phyloP scores from a whole-genome alignment of 2,797 vertebrate genomes.

The Pterois miles region DNA sequence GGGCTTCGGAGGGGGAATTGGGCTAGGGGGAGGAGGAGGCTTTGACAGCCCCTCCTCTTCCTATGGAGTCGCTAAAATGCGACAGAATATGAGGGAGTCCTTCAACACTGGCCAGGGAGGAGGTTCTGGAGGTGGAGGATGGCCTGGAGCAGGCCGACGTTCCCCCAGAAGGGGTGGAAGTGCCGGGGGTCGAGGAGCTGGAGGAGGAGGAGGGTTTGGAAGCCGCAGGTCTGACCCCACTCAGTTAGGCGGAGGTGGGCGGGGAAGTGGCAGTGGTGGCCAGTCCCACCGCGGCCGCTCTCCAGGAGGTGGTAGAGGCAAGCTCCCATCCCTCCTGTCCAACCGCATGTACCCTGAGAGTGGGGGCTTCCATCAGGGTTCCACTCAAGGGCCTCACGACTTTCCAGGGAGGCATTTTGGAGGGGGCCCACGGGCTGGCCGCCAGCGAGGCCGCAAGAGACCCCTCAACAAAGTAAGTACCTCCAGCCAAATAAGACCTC shows the following conservation, averaged over 20 bases:
- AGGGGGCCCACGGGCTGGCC: conserved; percentile 87
- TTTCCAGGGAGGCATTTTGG: conserved; percentile 90
- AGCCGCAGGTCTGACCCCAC: conserved; percentile 85
- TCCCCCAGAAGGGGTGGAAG: conserved; percentile 85
- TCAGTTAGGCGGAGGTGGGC: conserved; percentile 82
- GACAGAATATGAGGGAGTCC: conserved; percentile 86
- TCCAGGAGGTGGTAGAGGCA: conserved; percentile 88
- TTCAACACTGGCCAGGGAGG: conserved; percentile 81
- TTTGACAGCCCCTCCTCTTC: conserved; percentile 84
- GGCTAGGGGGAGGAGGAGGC: conserved; percentile 81
- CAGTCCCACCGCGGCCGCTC: conserved; percentile 80
- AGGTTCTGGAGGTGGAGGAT: conserved; percentile 83
- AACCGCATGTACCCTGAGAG: conserved; percentile 92
- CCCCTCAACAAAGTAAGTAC: conserved; percentile 90
- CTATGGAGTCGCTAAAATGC: conserved; percentile 87
- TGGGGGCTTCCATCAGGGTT: conserved; percentile 86
- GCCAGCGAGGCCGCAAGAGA: conserved; percentile 91
- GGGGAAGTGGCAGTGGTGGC: conserved; percentile 78
- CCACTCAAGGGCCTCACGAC: conserved; percentile 86
- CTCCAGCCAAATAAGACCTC: conserved; percentile 75
- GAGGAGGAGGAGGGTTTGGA: conserved; percentile 80
- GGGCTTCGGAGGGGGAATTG: conserved; percentile 83
- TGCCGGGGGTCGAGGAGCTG: conserved; percentile 77
- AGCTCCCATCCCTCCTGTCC: conserved; percentile 94
- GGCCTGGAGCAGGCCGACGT: conserved; percentile 82